These are phyloP conservation scores for Molossus molossus DNA, from an alignment of 2,797 vertebrate genomes.

Conservation along the genomic window DNA sequence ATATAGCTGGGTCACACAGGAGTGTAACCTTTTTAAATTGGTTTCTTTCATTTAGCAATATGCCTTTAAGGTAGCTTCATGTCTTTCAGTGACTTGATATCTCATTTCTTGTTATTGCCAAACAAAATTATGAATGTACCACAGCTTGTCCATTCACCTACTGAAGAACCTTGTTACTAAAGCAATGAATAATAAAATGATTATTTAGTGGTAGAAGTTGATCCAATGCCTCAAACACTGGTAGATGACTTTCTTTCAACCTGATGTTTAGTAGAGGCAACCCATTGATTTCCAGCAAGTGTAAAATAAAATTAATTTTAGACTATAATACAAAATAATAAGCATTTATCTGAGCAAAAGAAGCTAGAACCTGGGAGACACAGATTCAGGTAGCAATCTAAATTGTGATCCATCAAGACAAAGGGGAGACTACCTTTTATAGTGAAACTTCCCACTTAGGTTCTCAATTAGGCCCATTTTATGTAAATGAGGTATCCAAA, in stretches of 20 bases:
- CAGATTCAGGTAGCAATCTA: not conserved
- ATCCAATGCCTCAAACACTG: not conserved
- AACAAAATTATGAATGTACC: not conserved
- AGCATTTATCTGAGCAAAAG: not conserved
- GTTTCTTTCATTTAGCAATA: not conserved
- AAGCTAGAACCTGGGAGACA: not conserved
- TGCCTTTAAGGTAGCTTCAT: not conserved
- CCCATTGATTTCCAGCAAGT: not conserved
- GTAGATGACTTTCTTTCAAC: not conserved
- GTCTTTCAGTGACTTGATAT: not conserved
- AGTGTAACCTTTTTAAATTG: not conserved
- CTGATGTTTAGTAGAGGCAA: constrained; percentile 5
- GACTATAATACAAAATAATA: not conserved
- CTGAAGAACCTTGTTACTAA: not conserved
- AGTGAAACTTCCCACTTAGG: not conserved
- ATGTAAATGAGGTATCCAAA: not conserved
- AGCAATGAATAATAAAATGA: not conserved
- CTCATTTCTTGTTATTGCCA: not conserved
- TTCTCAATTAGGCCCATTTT: not conserved
- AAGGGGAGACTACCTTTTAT: not conserved
- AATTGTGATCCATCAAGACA: not conserved
- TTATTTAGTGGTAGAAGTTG: not conserved
- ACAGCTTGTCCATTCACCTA: not conserved
- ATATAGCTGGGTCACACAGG: not conserved
- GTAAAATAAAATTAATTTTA: not conserved